phyloP scores from a whole-genome alignment of 2,888 invertebrate genomes.

The Xestia sexstrigata region DNA sequence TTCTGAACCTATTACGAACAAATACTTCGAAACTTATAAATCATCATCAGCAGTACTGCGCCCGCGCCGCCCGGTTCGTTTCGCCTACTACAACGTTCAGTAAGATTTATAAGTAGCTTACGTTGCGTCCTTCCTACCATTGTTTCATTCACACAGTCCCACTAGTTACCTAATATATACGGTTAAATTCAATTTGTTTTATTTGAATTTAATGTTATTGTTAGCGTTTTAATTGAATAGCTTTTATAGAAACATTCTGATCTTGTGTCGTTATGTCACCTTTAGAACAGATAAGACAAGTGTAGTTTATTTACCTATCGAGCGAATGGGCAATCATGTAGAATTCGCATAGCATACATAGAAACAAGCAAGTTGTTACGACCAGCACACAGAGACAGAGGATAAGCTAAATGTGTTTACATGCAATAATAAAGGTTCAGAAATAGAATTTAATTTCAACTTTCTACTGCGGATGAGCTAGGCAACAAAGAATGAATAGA shows the following conservation, averaged over 20 bases:
- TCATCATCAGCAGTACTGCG: conserved; percentile 42
- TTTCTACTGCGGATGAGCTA: conserved; percentile 30
- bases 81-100: conserved; percentile 55
- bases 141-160: conserved; percentile 21
- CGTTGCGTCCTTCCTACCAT: conserved; percentile 46
- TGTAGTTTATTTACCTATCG: conserved; percentile 37
- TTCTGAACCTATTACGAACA: conserved; percentile 41
- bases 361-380: conserved; percentile 10
- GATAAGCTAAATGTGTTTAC: conserved; percentile 8
- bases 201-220: conserved; percentile 50
- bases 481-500: conserved; percentile 33
- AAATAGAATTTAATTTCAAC: conserved; percentile 23
- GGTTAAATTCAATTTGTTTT: conserved; percentile 28
- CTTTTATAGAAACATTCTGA: conserved; percentile 39
- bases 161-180: conserved; percentile 30
- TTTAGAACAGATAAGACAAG: conserved; percentile 28
- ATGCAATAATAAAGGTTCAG: conserved; percentile 4
- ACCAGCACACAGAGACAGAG: conserved; percentile 4
- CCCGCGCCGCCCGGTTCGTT: conserved; percentile 10
- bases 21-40: conserved; percentile 50
- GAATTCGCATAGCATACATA: conserved; percentile 57
- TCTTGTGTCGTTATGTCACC: conserved; percentile 38
- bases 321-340: conserved; percentile 42
- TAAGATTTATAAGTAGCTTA: conserved; percentile 50
- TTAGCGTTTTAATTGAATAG: conserved; percentile 35